phyloP scores from a whole-genome alignment of 2,113 vertebrate species.

The Thomomys bottae region DNA sequence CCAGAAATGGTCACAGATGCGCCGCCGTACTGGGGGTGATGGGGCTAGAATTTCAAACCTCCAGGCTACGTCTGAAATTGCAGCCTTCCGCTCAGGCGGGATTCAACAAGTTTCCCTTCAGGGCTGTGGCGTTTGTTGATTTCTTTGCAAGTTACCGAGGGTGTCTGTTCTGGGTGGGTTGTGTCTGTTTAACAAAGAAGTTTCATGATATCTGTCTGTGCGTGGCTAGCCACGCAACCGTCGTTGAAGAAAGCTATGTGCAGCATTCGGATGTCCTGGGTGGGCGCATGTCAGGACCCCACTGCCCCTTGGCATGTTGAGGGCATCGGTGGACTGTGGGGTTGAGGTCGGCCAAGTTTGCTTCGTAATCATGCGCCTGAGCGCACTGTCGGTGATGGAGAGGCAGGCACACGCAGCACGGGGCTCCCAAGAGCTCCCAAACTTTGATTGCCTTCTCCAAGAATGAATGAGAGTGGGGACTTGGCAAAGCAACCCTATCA shows the following conservation, averaged over 20 bases:
- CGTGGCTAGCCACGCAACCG: background rate
- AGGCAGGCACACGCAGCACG: background rate
- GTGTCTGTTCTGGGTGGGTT: background rate
- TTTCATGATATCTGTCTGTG: slow-evolving; percentile 61
- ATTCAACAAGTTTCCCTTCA: slow-evolving; percentile 83
- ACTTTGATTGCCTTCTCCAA: slow-evolving; percentile 44
- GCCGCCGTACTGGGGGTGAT: background rate
- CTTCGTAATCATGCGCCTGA: background rate
- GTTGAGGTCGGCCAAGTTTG: slow-evolving; percentile 54
- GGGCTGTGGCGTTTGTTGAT: slow-evolving; percentile 24
- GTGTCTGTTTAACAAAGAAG: slow-evolving; percentile 75
- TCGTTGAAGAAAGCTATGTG: no score
- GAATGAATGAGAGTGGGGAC: background rate
- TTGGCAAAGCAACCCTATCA: background rate
- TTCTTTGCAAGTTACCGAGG: slow-evolving; percentile 65
- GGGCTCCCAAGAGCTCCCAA: background rate
- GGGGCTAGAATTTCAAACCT: slow-evolving; percentile 31
- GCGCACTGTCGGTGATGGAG: background rate
- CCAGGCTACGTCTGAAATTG: slow-evolving; percentile 38
- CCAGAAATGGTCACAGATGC: slow-evolving; percentile 58
- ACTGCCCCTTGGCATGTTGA: background rate
- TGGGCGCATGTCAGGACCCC: no score
- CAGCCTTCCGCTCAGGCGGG: background rate
- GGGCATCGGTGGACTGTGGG: background rate
- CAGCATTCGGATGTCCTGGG: background rate